Evolutionary conservation across 2,888 invertebrate species (phyloP), one percentile per base, ranked within the genome.

Genomic region (Ectemnius lituratus): DNA sequence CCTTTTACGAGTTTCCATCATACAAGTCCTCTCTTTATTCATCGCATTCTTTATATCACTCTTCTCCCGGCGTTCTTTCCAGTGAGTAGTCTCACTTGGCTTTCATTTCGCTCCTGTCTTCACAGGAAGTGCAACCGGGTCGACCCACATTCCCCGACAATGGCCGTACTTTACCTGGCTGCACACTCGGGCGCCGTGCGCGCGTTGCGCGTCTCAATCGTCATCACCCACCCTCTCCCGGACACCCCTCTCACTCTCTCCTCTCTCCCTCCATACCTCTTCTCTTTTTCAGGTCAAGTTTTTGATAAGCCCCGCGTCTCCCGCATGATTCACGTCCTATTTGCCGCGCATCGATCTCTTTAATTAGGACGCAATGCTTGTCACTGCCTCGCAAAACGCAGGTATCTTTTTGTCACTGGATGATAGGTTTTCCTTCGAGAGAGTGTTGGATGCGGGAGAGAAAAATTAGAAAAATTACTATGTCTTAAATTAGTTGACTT

Each of bases 121-220:
- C 77, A 77, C 75, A 82, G 84, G 85, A 86, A 85, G 84, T 83
- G 80, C 84, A 81, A 77, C 75, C 74, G 75, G 75, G 76, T 73
- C 85, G 88, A 88, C 88, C 87, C 81, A 86, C 78, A 86, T 87
- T 73, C 81, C 73, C 46, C 81, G 79, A 88, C 87, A 88, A 88
- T 85, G 79, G 83, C 81, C 75, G 71, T 79, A 82, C 86, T 85
- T 83, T 78, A 84, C 37, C 82, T 83, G 74, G 73, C 77, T 75
- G 73, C 75, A 78, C 80, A 76, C 37, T 37, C 37, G 37, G 37
- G 6, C 37, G 37, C 11, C 37, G 37, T 11, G 37, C 37, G 37
- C 37, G 37, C 37, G 37, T 80, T 70, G 70, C 76, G 62, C 62
- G 70, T 76, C 75, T 74, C 75, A 67, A 70, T 56, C 75, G 78